Conservation (phyloP, 2,113 vertebrate species). For the Sarotherodon lohbergeri region DNA sequence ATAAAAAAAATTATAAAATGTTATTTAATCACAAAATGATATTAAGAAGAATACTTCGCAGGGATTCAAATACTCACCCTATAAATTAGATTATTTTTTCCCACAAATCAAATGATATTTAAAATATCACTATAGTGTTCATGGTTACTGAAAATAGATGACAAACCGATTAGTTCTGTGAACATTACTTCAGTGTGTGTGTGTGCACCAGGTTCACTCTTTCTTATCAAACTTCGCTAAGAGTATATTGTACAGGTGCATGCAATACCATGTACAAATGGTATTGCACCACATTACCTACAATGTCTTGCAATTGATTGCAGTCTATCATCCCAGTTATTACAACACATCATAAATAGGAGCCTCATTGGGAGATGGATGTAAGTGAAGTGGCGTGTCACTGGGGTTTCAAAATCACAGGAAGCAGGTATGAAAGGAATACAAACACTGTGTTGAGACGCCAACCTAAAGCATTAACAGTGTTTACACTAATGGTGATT, state of each 20-base stretch:
- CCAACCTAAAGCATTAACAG: neutral
- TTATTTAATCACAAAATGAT: neutral
- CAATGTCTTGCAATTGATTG: neutral
- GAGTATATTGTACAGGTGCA: neutral
- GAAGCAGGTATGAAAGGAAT: neutral
- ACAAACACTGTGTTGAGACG: neutral
- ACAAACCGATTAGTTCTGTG: neutral
- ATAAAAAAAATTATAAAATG: neutral
- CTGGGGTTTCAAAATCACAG: neutral
- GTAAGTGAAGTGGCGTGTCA: neutral
- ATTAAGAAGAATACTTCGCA: neutral
- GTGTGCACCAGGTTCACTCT: neutral
- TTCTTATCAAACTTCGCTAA: neutral
- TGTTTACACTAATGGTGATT: neutral
- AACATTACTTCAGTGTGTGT: neutral
- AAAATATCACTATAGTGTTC: neutral
- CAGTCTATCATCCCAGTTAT: neutral
- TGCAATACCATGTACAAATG: neutral
- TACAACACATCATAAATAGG: neutral
- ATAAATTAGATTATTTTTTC: neutral
- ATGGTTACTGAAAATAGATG: slow-evolving; percentile 14
- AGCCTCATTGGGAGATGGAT: neutral
- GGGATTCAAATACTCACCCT: neutral
- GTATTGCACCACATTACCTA: neutral
- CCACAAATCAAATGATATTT: neutral